These are phyloP conservation scores for Dallia pectoralis DNA, from an alignment of 2,797 vertebrate genomes.

Conservation along the genomic window DNA sequence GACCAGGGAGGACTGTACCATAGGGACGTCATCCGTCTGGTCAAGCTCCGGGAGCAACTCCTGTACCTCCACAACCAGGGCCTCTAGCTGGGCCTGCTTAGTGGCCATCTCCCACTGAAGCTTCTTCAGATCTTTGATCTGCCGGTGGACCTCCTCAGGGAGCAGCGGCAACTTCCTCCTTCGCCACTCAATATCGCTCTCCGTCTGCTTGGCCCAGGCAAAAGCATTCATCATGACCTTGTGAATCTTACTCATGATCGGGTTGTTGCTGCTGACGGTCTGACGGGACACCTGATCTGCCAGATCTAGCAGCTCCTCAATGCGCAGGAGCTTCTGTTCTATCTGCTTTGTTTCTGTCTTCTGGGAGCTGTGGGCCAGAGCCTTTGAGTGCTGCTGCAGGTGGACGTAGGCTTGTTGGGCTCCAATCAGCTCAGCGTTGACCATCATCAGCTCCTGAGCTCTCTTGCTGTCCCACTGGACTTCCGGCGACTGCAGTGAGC, in stretches of 20 bases:
- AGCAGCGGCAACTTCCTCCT: conserved; percentile 77
- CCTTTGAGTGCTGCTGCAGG: conserved; percentile 72
- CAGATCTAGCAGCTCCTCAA: conserved; percentile 70
- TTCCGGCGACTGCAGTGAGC: conserved; percentile 30
- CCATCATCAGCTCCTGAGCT: conserved; percentile 61
- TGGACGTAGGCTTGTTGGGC: conserved; percentile 67
- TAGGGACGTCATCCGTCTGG: conserved; percentile 55
- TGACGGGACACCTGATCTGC: conserved; percentile 56
- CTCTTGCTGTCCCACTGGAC: conserved; percentile 54
- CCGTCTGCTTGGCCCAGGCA: conserved; percentile 79
- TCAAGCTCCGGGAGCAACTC: conserved; percentile 68
- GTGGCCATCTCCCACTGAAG: conserved; percentile 72
- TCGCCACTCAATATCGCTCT: conserved; percentile 66
- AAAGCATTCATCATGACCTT: conserved; percentile 77
- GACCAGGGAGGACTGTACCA: conserved; percentile 71
- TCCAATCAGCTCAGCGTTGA: conserved; percentile 76
- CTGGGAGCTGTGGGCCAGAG: conserved; percentile 70
- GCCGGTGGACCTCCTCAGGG: conserved; percentile 80
- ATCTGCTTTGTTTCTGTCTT: conserved; percentile 72
- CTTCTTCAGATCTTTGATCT: conserved; percentile 81
- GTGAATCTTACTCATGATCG: conserved; percentile 72
- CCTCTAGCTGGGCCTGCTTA: conserved; percentile 74
- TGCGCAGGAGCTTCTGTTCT: conserved; percentile 67
- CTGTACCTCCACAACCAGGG: conserved; percentile 73
- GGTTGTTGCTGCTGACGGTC: conserved; percentile 58